phyloP scores from a whole-genome alignment of 1,140 invertebrate species.

The Panulirus ornatus region DNA sequence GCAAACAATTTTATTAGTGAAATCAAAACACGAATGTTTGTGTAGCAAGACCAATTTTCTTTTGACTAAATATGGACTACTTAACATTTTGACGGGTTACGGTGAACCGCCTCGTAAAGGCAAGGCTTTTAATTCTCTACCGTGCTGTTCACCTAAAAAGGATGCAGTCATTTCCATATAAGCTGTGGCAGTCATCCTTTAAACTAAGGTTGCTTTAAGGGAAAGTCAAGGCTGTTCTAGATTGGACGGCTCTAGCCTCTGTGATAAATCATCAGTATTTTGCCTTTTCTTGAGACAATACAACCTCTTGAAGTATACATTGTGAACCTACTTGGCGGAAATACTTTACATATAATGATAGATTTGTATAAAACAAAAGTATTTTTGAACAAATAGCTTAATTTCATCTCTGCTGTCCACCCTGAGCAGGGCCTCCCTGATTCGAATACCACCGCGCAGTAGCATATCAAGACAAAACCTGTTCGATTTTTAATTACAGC shows the following conservation, averaged over 20 bases:
- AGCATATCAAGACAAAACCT: not conserved
- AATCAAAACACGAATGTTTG: too few relatives aligned
- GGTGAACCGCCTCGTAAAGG: not conserved
- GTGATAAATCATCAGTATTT: not conserved
- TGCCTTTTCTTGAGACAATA: not conserved
- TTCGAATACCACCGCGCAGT: slow-evolving; percentile 3
- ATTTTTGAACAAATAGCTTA: too few relatives aligned
- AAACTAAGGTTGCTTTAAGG: not conserved
- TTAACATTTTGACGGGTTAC: too few relatives aligned
- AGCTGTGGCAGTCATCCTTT: not conserved
- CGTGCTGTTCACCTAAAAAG: not conserved
- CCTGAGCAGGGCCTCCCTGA: not conserved
- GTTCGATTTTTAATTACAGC: not conserved
- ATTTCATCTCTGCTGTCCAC: too few relatives aligned
- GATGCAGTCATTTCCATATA: not conserved
- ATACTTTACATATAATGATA: not conserved
- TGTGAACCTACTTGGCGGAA: too few relatives aligned
- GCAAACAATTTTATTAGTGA: too few relatives aligned
- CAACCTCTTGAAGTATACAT: too few relatives aligned
- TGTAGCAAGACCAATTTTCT: too few relatives aligned
- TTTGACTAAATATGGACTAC: too few relatives aligned
- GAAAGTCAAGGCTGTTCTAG: slow-evolving; percentile 3
- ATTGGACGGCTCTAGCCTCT: not conserved
- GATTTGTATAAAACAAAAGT: not conserved
- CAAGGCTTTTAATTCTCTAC: not conserved